Percentiles rank a stretch among this genome's conserved stretches.
Evolutionary conservation across 2,113 vertebrate genomes (phyloP).

Genomic region (Chinchilla lanigera): DNA sequence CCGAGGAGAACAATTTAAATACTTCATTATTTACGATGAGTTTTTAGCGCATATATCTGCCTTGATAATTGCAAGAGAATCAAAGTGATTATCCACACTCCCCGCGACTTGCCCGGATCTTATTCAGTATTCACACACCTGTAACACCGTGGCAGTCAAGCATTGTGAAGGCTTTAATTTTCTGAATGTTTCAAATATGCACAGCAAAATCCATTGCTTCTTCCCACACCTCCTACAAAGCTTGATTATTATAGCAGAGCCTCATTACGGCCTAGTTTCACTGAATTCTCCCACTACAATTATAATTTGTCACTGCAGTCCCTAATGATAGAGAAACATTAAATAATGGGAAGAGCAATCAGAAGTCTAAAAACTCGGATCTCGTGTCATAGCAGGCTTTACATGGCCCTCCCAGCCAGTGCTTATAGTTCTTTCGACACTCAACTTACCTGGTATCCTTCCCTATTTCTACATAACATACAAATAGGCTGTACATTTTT

Average conservation of each 20-base stretch:
- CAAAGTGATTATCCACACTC: background rate
- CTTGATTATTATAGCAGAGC: constrained; percentile 21
- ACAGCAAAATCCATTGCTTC: background rate
- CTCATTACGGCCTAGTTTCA: background rate
- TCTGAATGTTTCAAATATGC: background rate
- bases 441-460: background rate
- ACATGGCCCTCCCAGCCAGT: background rate
- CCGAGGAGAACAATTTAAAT: background rate
- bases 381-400: background rate
- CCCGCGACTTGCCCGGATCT: background rate
- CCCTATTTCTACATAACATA: background rate
- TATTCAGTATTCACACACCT: background rate
- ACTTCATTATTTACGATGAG: background rate
- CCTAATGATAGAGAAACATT: background rate
- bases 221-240: background rate
- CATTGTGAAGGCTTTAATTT: background rate
- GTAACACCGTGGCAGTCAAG: background rate
- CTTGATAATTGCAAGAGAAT: constrained; percentile 2
- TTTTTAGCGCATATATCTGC: background rate
- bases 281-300: constrained; percentile 37
- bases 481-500: background rate
- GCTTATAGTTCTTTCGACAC: background rate
- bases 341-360: background rate
- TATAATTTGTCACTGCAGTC: background rate
- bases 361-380: background rate